These are phyloP conservation scores for Oscheius sp. DNA, from an alignment of 2,888 invertebrate genomes.

Conservation along the genomic window DNA sequence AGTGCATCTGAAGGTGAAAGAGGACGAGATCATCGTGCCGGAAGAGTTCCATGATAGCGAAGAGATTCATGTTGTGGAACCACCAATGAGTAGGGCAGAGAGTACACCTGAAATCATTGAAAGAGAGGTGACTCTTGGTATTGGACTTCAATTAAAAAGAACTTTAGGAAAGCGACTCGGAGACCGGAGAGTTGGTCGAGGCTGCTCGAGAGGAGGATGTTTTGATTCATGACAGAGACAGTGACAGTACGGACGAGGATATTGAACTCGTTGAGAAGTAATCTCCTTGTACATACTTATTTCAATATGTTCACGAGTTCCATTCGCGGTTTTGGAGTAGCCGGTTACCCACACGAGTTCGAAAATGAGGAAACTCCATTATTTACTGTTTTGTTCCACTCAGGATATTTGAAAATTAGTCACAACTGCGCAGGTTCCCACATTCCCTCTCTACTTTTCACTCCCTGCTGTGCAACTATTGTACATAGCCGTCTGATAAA, in stretches of 20 bases:
- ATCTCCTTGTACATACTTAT: neutral
- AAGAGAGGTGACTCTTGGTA: constrained; percentile 22
- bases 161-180: constrained; percentile 35
- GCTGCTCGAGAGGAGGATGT: constrained; percentile 37
- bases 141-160: neutral
- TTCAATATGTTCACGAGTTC: constrained; percentile 17
- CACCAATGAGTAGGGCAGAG: constrained; percentile 22
- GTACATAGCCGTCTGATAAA: constrained; percentile 25
- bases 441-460: constrained; percentile 10
- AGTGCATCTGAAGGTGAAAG: constrained; percentile 10
- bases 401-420: constrained; percentile 15
- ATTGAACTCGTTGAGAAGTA: constrained; percentile 33
- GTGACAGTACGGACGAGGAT: constrained; percentile 36
- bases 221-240: constrained; percentile 24
- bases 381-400: constrained; percentile 7
- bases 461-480: neutral
- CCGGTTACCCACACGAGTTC: constrained; percentile 23
- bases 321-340: constrained; percentile 19
- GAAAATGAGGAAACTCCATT: neutral
- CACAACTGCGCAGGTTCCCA: constrained; percentile 29
- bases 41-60: constrained; percentile 35
- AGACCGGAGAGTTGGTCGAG: constrained; percentile 32
- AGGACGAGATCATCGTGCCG: constrained; percentile 32
- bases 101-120: constrained; percentile 35
- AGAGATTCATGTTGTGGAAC: constrained; percentile 25